Base-by-base conservation (phyloP, 2,888 invertebrate species). In the Epiblema foenella region DNA sequence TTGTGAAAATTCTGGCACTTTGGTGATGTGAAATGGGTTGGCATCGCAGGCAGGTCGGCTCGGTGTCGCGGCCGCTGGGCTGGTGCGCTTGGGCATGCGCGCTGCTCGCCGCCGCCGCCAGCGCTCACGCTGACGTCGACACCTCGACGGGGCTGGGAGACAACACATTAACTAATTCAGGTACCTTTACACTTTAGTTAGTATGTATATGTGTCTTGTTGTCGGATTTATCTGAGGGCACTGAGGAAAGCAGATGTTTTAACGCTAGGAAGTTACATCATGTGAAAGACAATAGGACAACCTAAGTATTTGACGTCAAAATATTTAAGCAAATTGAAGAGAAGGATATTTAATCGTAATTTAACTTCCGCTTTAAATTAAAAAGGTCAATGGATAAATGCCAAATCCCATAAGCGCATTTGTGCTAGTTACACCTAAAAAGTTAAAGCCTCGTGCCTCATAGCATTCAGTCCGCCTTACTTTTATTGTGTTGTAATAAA, bases 11-110 rank as follows among this genome's bases (percentile, higher is more conserved):
- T 60, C 57, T 20, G 67, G 58, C 18, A 20, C 33, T 65, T 85
- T 84, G 86, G 93, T 92, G 91, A 93, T 92, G 93, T 93, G 93
- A 88, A 84, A 93, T 93, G 91, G 91, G 88, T 85, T 85, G 82
- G 15, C 62, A 62, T 78, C 84, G 81, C 77, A 81, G 79, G 73
- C 79, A 79, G 74, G 75, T 71, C 69, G 78, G 78, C 79, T 81
- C 82, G 78, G 76, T 77, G 80, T 46, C 56, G 66, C 66, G 77
- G 67, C 79, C 83, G 75, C 75, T 84, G 75, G 81, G 82, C 58
- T 76, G 84, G 52, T 91, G 91, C 92, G 92, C 89, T 75, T 93
- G 92, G 89, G 91, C 91, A 82, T 91, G 90, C 88, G 91, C 89
- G 81, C 77, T 90, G 70, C 75, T 88, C 54, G 83, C 82, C 60